A percentile compares a stretch with the other conserved stretches of the same genome.
These are phyloP conservation scores for Prolemur simus DNA, from an alignment of 2,113 vertebrate genomes.

Conservation along the genomic window DNA sequence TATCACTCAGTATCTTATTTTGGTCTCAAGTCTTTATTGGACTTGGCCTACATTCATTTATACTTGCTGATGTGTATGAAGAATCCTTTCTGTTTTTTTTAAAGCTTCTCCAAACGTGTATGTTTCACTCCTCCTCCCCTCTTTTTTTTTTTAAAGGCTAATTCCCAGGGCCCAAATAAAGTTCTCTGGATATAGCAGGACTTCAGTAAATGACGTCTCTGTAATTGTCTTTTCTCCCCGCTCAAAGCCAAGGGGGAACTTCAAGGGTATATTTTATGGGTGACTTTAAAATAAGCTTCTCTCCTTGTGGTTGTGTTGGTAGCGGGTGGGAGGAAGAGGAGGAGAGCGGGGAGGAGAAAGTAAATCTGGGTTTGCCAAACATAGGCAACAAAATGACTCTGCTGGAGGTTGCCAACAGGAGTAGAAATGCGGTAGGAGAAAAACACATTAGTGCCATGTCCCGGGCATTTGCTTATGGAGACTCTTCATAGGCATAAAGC, in stretches of 20 bases:
- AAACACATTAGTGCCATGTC: accelerated
- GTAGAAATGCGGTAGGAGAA: neutral
- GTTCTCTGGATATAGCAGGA: neutral
- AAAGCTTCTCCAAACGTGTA: neutral
- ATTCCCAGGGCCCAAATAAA: neutral
- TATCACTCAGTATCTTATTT: neutral
- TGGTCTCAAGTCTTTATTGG: neutral
- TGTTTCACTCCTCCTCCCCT: neutral
- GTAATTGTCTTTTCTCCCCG: neutral
- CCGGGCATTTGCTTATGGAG: neutral
- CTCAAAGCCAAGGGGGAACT: neutral
- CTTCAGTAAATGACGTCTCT: neutral
- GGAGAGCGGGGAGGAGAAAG: neutral
- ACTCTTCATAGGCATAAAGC: neutral
- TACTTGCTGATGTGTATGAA: neutral
- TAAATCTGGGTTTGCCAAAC: neutral
- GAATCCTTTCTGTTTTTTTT: neutral
- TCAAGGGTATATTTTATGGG: neutral
- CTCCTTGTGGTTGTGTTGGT: neutral
- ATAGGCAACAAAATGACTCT: neutral
- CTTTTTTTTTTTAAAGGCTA: neutral
- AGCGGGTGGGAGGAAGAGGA: neutral
- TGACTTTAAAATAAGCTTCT: neutral
- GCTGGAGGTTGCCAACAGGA: neutral
- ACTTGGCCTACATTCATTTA: neutral